Conservation (phyloP, 2,888 invertebrate species). For the Dione juno region DNA sequence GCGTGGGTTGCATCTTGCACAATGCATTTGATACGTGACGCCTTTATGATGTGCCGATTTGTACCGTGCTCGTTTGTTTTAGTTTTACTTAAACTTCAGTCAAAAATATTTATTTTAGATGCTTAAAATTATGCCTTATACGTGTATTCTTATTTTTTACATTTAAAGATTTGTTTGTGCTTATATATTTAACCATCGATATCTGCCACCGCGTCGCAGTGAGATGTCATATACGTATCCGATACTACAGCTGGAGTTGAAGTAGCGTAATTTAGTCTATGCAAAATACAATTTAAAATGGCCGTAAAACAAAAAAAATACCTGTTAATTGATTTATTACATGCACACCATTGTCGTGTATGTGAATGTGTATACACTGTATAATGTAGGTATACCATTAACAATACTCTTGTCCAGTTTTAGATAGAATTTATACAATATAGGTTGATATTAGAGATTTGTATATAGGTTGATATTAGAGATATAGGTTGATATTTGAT, state of each 20-base stretch:
- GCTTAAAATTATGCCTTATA: neutral
- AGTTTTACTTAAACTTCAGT: constrained; percentile 16
- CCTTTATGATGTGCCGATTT: constrained; percentile 64
- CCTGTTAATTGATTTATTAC: too few relatives aligned
- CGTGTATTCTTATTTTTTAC: too few relatives aligned
- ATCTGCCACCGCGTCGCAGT: too few relatives aligned
- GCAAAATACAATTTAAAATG: neutral
- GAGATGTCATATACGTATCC: too few relatives aligned
- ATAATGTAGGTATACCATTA: neutral
- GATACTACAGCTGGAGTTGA: too few relatives aligned
- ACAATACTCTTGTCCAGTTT: neutral
- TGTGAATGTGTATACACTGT: too few relatives aligned
- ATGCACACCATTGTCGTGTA: too few relatives aligned
- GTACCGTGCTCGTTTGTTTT: constrained; percentile 41
- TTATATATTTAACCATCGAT: too few relatives aligned
- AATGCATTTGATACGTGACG: constrained; percentile 59
- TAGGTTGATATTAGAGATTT: too few relatives aligned
- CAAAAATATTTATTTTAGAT: neutral
- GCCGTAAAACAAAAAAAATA: neutral
- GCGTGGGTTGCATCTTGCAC: constrained; percentile 58
- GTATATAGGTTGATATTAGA: too few relatives aligned
- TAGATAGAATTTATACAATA: neutral
- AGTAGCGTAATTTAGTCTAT: too few relatives aligned
- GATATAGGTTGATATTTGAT: neutral
- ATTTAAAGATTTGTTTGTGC: too few relatives aligned